A percentile compares a stretch with the other conserved stretches of the same genome.
phyloP scores from a whole-genome alignment of 1,140 invertebrate genomes.

The Papilio machaon region DNA sequence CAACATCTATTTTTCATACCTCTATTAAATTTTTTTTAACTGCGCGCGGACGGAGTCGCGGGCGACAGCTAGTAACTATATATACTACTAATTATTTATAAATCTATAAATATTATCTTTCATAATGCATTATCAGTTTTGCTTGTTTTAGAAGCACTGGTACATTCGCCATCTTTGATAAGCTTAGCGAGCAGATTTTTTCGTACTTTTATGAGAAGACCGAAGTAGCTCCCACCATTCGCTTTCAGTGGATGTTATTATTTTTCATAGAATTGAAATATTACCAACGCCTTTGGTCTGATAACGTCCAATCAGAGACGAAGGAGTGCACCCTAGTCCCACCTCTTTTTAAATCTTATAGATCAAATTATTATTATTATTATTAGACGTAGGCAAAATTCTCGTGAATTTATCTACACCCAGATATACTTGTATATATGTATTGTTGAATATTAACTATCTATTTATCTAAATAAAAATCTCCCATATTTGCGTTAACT shows the following conservation, averaged over 20 bases:
- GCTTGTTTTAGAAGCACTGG: no score
- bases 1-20: no score
- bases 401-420: background rate
- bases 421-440: background rate
- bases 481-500: background rate
- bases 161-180: no score
- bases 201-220: background rate
- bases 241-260: slow-evolving; percentile 22
- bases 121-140: no score
- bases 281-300: slow-evolving; percentile 31
- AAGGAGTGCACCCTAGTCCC: slow-evolving; percentile 41
- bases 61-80: no score
- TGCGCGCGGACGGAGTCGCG: no score
- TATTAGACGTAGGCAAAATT: background rate
- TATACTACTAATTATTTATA: no score
- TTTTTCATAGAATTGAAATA: slow-evolving; percentile 35
- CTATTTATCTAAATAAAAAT: background rate
- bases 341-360: slow-evolving; percentile 51
- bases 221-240: background rate
- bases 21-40: no score
- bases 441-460: background rate
- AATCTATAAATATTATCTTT: no score
- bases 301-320: slow-evolving; percentile 44
- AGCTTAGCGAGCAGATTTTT: background rate
- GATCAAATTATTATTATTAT: background rate